phyloP scores from a whole-genome alignment of 1,140 invertebrate genomes.

The Tetragonula clypearis region DNA sequence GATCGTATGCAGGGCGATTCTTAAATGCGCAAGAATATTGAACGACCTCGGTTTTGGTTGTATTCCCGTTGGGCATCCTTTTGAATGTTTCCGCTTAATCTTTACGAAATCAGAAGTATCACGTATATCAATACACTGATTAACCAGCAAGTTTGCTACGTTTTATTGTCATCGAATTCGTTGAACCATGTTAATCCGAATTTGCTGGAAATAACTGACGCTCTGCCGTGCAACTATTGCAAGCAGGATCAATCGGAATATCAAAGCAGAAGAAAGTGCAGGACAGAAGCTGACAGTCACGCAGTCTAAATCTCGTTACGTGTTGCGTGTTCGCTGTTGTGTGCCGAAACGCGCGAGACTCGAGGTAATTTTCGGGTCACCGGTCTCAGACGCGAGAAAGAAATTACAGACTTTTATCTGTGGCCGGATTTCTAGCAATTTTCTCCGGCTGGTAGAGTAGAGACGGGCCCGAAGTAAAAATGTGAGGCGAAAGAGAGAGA shows the following conservation, averaged over 20 bases:
- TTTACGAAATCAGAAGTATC: no score
- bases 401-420: constrained; percentile 47
- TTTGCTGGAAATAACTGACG: neutral
- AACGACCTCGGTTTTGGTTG: no score
- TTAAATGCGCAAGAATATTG: no score
- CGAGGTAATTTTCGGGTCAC: constrained; percentile 40
- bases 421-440: constrained; percentile 57
- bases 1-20: neutral
- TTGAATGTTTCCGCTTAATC: no score
- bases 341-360: neutral
- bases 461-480: constrained; percentile 43
- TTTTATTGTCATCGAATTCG: no score
- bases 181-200: neutral
- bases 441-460: constrained; percentile 26
- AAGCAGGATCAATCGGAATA: neutral
- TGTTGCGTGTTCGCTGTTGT: neutral
- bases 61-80: no score
- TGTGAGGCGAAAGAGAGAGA: constrained; percentile 46
- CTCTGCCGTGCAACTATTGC: neutral
- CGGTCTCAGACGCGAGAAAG: constrained; percentile 39
- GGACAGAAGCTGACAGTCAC: neutral
- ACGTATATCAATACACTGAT: no score
- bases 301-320: neutral
- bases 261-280: neutral
- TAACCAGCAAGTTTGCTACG: no score